Evolutionary conservation across 2,797 vertebrate species (phyloP).

Genomic region (Xenops minutus): DNA sequence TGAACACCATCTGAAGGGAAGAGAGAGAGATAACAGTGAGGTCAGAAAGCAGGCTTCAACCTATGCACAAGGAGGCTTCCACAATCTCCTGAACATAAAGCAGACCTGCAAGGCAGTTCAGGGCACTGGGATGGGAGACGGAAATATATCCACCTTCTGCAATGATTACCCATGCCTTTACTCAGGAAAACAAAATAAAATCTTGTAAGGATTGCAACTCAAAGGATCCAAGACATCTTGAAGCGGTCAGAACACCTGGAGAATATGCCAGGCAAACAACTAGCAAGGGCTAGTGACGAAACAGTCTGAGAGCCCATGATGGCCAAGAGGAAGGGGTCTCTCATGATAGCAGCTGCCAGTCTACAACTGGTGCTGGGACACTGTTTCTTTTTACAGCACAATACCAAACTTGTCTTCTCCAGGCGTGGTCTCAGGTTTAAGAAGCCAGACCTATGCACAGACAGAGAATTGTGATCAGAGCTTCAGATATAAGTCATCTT

Average conservation of each 20-base stretch:
- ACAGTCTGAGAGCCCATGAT: not conserved
- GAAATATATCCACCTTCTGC: not conserved
- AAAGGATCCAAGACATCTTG: not conserved
- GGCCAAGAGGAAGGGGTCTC: not conserved
- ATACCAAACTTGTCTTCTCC: not conserved
- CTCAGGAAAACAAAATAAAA: not conserved
- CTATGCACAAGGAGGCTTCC: rapidly evolving
- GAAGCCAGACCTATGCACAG: not conserved
- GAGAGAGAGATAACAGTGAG: not conserved
- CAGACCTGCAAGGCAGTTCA: not conserved
- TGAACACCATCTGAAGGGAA: slow-evolving; percentile 85
- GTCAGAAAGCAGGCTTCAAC: not conserved
- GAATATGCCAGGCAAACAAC: not conserved
- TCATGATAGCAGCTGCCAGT: not conserved
- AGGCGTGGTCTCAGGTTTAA: not conserved
- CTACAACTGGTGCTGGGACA: not conserved
- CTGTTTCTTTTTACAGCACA: not conserved
- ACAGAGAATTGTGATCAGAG: not conserved
- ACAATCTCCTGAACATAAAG: not conserved
- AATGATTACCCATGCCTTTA: not conserved
- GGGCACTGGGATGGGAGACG: not conserved
- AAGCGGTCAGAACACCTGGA: not conserved
- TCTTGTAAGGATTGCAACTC: not conserved
- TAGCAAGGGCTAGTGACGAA: not conserved
- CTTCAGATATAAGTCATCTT: not conserved